Percentiles rank a stretch among this genome's conserved stretches.
Evolutionary conservation across 2,888 invertebrate species (phyloP).

Genomic region (Drosophila falleni): DNA sequence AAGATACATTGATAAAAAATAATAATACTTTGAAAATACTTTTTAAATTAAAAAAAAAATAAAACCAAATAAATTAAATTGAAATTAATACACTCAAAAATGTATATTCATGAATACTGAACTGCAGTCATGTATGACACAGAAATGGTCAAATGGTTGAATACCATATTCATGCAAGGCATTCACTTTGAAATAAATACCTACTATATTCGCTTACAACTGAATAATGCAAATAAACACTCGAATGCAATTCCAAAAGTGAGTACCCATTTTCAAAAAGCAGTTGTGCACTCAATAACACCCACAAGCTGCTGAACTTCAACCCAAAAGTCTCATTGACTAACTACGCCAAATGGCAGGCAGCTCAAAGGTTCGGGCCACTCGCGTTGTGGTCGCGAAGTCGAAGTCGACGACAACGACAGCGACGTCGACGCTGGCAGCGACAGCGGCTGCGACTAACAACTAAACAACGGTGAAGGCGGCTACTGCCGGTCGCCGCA

Average conservation of each 20-base stretch:
- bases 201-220: background rate
- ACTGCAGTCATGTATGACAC: background rate
- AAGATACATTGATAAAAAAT: no score
- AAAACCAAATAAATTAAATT: no score
- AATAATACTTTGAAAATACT: background rate
- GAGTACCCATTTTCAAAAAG: conserved; percentile 15
- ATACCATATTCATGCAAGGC: background rate
- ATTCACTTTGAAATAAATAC: conserved; percentile 25
- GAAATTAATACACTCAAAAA: background rate
- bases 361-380: conserved; percentile 26
- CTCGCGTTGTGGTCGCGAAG: no score
- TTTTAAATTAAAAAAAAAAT: no score
- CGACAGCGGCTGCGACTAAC: background rate
- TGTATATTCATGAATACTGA: background rate
- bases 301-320: conserved; percentile 50
- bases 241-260: conserved; percentile 1
- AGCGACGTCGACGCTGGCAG: background rate
- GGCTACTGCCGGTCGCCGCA: background rate
- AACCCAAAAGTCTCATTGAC: conserved; percentile 34
- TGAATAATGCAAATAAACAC: conserved; percentile 14
- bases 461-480: background rate
- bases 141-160: background rate
- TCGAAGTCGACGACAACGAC: background rate
- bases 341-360: conserved; percentile 41
- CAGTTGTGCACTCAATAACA: conserved; percentile 27